A percentile compares a stretch with the other conserved stretches of the same genome.
These are phyloP conservation scores for Thinocorus orbignyianus DNA, from an alignment of 2,113 vertebrate species.

Conservation along the genomic window DNA sequence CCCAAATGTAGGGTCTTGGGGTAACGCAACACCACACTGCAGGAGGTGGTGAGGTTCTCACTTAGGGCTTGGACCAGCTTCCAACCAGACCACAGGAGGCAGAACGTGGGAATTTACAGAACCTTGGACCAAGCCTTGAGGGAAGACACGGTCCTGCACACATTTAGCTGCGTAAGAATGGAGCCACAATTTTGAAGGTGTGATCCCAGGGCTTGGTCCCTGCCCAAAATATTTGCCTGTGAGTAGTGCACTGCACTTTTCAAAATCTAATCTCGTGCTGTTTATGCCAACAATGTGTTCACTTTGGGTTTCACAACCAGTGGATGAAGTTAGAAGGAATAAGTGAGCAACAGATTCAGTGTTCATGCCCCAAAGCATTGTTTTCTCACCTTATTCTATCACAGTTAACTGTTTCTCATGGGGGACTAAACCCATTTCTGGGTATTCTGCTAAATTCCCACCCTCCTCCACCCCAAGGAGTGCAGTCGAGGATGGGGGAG, in stretches of 20 bases:
- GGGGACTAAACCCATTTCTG: background rate
- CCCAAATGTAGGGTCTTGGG: background rate
- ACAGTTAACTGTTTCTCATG: background rate
- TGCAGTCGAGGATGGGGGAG: too few relatives aligned
- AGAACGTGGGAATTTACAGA: background rate
- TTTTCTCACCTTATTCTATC: background rate
- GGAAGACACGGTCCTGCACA: background rate
- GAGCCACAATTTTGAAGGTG: background rate
- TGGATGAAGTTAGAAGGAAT: background rate
- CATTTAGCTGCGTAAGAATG: rapidly evolving
- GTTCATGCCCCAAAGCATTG: background rate
- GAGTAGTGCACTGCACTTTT: rapidly evolving
- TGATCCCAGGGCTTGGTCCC: background rate
- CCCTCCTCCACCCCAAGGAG: background rate
- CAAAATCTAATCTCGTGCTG: background rate
- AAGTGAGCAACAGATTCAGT: rapidly evolving
- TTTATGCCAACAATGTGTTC: background rate
- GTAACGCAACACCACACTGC: rapidly evolving
- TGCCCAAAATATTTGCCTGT: background rate
- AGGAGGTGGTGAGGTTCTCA: background rate
- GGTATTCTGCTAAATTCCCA: background rate
- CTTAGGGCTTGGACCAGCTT: background rate
- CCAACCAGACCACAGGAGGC: background rate
- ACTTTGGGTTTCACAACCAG: background rate
- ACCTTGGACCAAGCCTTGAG: background rate